Evolutionary conservation across 1,140 invertebrate species (phyloP).

Genomic region (Drosophila varians): DNA sequence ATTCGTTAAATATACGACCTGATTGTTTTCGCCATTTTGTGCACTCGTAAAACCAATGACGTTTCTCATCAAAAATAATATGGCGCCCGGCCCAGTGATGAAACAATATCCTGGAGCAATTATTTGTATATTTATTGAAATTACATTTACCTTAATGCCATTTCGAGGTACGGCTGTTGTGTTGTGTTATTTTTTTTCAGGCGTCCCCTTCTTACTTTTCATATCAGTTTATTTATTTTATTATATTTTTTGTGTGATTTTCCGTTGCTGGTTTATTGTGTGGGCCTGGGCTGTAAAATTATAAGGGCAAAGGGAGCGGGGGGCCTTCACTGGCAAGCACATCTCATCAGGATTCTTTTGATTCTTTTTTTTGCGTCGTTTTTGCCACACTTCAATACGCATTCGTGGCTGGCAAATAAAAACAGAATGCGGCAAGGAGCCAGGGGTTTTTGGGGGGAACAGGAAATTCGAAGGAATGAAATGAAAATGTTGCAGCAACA

Average conservation of each 20-base stretch:
- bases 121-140: constrained; percentile 62
- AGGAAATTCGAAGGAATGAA: constrained; percentile 27
- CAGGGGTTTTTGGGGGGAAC: background rate
- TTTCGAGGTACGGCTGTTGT: constrained; percentile 4
- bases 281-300: constrained; percentile 32
- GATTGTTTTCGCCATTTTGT: background rate
- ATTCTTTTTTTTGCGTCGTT: constrained; percentile 71
- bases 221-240: constrained; percentile 50
- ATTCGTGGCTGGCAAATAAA: constrained; percentile 54
- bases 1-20: background rate
- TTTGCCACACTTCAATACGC: constrained; percentile 73
- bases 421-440: constrained; percentile 21
- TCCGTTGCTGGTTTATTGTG: constrained; percentile 24
- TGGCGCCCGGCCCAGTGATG: background rate
- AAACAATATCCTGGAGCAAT: constrained; percentile 46
- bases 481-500: constrained; percentile 56
- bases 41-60: background rate
- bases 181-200: constrained; percentile 31
- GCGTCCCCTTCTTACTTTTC: constrained; percentile 28
- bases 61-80: background rate
- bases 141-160: constrained; percentile 40
- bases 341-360: constrained; percentile 78
- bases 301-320: constrained; percentile 27
- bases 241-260: constrained; percentile 37
- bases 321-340: constrained; percentile 35